Conservation (phyloP, 2,113 vertebrate genomes). For the Orthonyx spaldingii region DNA sequence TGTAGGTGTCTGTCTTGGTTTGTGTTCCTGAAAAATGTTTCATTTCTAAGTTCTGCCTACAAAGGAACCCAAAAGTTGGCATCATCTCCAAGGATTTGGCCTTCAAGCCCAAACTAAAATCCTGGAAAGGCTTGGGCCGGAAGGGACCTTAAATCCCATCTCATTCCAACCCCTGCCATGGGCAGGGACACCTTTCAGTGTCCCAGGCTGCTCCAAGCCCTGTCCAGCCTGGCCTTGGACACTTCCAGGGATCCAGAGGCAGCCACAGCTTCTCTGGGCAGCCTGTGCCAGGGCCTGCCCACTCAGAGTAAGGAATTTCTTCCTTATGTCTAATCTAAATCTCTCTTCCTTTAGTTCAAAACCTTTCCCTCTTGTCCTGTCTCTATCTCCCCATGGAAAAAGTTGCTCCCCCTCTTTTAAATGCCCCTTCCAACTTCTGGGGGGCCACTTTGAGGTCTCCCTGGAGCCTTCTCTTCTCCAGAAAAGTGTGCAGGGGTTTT, state of each 20-base stretch:
- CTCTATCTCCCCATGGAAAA: background rate
- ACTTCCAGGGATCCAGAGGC: background rate
- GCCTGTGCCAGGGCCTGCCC: background rate
- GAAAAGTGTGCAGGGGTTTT: background rate
- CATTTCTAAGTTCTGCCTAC: background rate
- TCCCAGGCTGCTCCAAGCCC: background rate
- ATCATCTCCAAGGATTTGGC: background rate
- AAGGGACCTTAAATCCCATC: background rate
- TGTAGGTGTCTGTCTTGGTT: background rate
- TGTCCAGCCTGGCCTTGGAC: background rate
- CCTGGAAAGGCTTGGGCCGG: background rate
- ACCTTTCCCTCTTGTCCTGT: background rate
- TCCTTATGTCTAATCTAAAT: background rate
- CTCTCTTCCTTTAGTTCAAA: background rate
- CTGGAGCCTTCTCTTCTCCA: background rate
- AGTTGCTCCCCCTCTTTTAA: background rate
- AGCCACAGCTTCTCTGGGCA: background rate
- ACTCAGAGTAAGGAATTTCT: background rate
- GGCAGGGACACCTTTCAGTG: background rate
- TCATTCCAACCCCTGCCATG: background rate
- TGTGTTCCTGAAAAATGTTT: background rate
- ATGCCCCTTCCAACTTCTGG: background rate
- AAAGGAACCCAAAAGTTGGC: background rate
- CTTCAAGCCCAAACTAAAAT: background rate
- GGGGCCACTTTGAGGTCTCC: rapidly evolving